Conservation (phyloP, 1,140 invertebrate genomes). For the Hormaphis cornu region DNA sequence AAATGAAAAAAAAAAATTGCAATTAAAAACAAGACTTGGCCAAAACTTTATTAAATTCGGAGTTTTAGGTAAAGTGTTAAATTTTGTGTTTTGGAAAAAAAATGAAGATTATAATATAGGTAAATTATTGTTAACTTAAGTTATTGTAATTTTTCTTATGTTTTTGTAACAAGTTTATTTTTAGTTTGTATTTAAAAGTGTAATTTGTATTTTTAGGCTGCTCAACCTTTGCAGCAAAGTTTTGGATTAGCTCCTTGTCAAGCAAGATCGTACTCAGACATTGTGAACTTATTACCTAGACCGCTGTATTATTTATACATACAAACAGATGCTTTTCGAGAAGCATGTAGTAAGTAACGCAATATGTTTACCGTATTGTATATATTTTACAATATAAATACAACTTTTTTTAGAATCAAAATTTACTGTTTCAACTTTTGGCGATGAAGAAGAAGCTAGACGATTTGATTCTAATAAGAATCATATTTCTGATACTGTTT, state of each 20-base stretch:
- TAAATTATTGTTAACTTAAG: too few relatives aligned
- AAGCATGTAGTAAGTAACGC: constrained; percentile 6
- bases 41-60: too few relatives aligned
- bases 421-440: constrained; percentile 3
- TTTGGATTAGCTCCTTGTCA: constrained; percentile 25
- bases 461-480: constrained; percentile 24
- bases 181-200: too few relatives aligned
- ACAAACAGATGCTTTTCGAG: constrained; percentile 17
- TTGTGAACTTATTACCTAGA: constrained; percentile 15
- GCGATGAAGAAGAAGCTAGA: constrained; percentile 26
- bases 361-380: neutral
- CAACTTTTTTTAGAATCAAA: constrained; percentile 1
- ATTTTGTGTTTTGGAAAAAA: too few relatives aligned
- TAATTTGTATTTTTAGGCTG: constrained; percentile 19
- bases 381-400: neutral
- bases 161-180: too few relatives aligned
- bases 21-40: too few relatives aligned
- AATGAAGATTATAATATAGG: too few relatives aligned
- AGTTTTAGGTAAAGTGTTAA: too few relatives aligned
- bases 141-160: too few relatives aligned
- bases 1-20: too few relatives aligned
- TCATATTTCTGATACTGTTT: neutral
- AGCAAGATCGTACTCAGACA: constrained; percentile 13
- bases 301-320: constrained; percentile 23
- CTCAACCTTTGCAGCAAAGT: constrained; percentile 20